Evolutionary conservation across 2,113 vertebrate species (phyloP).

Genomic region (Silurus glanis): DNA sequence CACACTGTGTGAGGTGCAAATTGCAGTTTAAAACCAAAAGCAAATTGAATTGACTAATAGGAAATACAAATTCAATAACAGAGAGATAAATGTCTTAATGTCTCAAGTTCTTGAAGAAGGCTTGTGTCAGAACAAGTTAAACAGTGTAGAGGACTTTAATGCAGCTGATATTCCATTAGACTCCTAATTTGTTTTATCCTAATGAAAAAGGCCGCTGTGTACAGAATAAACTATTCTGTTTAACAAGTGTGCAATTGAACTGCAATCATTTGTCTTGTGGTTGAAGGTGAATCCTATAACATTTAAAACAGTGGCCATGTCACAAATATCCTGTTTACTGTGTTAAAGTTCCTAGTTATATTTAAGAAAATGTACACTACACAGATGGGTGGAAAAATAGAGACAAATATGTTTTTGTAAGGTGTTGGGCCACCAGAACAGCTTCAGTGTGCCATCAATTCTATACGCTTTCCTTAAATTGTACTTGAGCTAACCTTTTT

Average conservation of each 20-base stretch:
- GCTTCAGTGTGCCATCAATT: neutral
- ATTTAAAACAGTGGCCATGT: neutral
- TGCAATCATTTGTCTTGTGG: neutral
- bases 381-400: neutral
- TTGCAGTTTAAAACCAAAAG: neutral
- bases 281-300: neutral
- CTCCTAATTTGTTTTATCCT: constrained; percentile 11
- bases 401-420: neutral
- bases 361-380: neutral
- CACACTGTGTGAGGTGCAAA: neutral
- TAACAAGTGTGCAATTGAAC: constrained; percentile 9
- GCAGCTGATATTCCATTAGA: constrained; percentile 13
- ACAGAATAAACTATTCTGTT: constrained; percentile 2
- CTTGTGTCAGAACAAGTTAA: constrained; percentile 14
- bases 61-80: constrained; percentile 19
- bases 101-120: constrained; percentile 11
- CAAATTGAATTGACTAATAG: neutral
- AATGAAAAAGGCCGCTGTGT: constrained; percentile 16
- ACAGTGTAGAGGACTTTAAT: constrained; percentile 8
- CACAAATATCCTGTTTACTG: neutral
- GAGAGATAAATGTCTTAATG: constrained; percentile 28
- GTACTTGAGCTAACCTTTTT: neutral
- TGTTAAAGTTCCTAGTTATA: neutral
- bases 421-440: neutral
- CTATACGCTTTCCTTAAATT: neutral